Base-by-base conservation (phyloP, 1,140 invertebrate genomes). In the Pantala flavescens region DNA sequence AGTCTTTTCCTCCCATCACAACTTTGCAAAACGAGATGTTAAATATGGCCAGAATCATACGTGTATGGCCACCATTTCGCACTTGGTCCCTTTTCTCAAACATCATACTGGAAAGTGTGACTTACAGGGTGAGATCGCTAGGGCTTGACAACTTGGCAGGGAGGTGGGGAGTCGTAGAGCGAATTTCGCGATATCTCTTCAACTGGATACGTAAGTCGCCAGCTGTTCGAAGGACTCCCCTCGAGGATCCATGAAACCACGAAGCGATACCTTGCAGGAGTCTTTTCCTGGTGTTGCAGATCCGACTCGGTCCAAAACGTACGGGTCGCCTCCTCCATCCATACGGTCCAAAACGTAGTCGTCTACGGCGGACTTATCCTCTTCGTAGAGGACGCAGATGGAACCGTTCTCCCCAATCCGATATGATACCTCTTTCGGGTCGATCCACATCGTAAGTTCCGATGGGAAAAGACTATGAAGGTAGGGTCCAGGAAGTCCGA, bases 391-490 rank as follows among this genome's bases (percentile, higher is more conserved):
- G 3, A 89, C 85, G 74, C 88, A 89, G 74, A 90, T 89, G 76
- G 88, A 89, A n/a, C 89, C 89, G 77, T 90, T 88, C 79, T 90
- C 89, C 12, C 89, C 89, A 78, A 90, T 89, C 63, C 89, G 81
- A 78, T 89, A 90, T 0, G 87, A 88, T 2, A 90, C 89, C 76
- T 90, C 88, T 71, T 82, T 79, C 3, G 89, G 89, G 79, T 90
- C 89, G 76, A 90, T 87, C 89, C 89, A 90, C 84, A 90, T 86
- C 3, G 89, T 90, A 0, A 90, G 82, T 81, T 90, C 89, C 74
- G 82, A 83, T 0, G 89, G 89, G 55, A 90, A 87, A n/a, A 88
- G 76, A 23, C 80, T 82, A 75, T 84, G 83, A n/a, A 87, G 79
- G 3, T 87, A 78, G 2, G 81, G 80, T 0, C 83, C 82, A 71